These are phyloP conservation scores for Fundulus diaphanus DNA, from an alignment of 2,797 vertebrate genomes.

Conservation along the genomic window DNA sequence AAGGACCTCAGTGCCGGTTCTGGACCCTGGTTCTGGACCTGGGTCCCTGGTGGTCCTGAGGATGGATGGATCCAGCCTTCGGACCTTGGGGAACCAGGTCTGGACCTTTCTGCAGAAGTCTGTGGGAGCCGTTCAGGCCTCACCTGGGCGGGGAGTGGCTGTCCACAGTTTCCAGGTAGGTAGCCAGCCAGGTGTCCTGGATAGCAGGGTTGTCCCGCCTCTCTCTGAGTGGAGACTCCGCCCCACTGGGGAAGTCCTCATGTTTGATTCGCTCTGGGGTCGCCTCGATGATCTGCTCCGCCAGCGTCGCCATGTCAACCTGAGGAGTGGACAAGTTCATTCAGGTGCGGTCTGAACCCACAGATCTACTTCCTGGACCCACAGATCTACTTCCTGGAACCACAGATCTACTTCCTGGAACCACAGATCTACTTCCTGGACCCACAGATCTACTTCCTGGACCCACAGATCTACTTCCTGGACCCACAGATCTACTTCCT, in stretches of 20 bases:
- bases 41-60: too few relatives aligned
- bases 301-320: slow-evolving; percentile 91
- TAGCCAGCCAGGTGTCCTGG: slow-evolving; percentile 86
- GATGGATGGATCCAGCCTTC: too few relatives aligned
- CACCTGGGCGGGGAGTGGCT: slow-evolving; percentile 82
- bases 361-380: too few relatives aligned
- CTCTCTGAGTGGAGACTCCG: slow-evolving; percentile 82
- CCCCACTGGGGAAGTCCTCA: slow-evolving; percentile 83
- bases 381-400: too few relatives aligned
- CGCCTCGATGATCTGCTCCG: slow-evolving; percentile 91
- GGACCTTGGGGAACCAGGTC: too few relatives aligned
- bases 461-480: too few relatives aligned
- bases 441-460: too few relatives aligned
- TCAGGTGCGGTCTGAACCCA: too few relatives aligned
- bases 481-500: too few relatives aligned
- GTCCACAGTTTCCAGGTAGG: slow-evolving; percentile 89
- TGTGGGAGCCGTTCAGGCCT: rapidly evolving
- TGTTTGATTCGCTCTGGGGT: slow-evolving; percentile 91
- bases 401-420: too few relatives aligned
- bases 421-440: too few relatives aligned
- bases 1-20: rapidly evolving
- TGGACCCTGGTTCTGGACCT: too few relatives aligned
- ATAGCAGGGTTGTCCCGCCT: slow-evolving; percentile 84
- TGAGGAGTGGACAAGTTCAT: slow-evolving; percentile 41
- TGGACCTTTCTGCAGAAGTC: not conserved